Conservation (phyloP, 1,140 invertebrate genomes). For the Sarcophaga peregrina region DNA sequence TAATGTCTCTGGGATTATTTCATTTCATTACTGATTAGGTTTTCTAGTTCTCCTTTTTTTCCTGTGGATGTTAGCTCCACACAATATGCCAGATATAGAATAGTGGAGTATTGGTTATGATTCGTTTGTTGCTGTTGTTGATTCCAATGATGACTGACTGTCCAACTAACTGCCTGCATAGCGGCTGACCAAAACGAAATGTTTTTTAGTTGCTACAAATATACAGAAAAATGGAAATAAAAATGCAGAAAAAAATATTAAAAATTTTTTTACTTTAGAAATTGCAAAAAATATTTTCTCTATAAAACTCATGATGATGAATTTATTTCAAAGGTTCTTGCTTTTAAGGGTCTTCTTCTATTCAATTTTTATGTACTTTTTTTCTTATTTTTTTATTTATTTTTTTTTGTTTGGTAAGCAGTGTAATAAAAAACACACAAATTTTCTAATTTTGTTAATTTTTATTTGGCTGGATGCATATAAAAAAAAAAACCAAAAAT, state of each 20-base stretch:
- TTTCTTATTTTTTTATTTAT: background rate
- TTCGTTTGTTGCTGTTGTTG: background rate
- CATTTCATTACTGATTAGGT: no score
- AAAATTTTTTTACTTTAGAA: no score
- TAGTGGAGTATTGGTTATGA: background rate
- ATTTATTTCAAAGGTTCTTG: background rate
- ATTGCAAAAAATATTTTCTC: no score
- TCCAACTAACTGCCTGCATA: background rate
- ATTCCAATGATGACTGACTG: background rate
- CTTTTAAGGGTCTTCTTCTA: background rate
- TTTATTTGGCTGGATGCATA: background rate
- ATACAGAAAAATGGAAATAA: background rate
- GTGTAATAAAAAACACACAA: conserved; percentile 10
- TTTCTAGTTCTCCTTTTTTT: no score
- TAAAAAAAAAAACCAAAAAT: no score
- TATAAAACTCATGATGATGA: no score
- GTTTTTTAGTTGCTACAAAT: background rate
- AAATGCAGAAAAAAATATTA: no score
- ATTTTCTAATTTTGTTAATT: conserved; percentile 12
- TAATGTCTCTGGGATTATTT: background rate
- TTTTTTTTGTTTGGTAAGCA: no score
- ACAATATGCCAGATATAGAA: background rate
- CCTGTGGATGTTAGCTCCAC: background rate
- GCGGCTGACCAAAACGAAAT: background rate
- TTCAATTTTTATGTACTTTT: background rate